Evolutionary conservation across 2,797 vertebrate species (phyloP), one percentile per base, ranked within the genome.

Genomic region (Strix occidentalis): DNA sequence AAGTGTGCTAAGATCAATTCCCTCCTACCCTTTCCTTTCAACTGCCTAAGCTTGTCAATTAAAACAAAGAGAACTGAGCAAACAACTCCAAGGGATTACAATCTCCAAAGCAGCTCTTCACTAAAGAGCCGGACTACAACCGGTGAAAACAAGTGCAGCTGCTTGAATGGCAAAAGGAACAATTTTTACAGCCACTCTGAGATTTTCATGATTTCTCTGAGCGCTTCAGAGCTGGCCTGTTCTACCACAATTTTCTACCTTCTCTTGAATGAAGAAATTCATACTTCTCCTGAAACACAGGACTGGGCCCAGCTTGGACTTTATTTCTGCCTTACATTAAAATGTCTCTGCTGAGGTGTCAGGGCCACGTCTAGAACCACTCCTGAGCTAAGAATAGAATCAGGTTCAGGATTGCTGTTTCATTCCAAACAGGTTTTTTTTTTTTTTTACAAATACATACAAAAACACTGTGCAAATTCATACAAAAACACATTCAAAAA

Each of bases 71-170:
- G 89, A 84, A 68, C 71, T 58, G 94, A 95, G 56, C 81, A 93
- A 97, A 96, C 92, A 92, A 64, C 75, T 95, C 91, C 33, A 46
- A 90, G 81, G 84, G 86, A 90, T 95, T 93, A 66, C 14, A 1
- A 90, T 90, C 87, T 90, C 88, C 89, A 91, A 93, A 94, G 87
- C 2, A 95, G 94, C 92, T 95, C 92, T 84, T 95, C 78, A 58
- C 81, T 85, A 41, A 90, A 92, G 81, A 61, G 71, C 82, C 4
- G 4, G 43, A 16, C 70, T 24, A 26, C 7, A 25, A n/a, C 86
- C 0, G 2, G 65, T 35, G 72, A 66, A 89, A 94, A 80, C 88
- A 95, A 90, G 81, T 28, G 77, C 84, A 61, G 86, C 92, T 90
- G 94, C 95, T 78, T 16, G 20, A 90, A 65, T 4, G 29, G 90